phyloP scores from a whole-genome alignment of 2,113 vertebrate species.

The Solenodon paradoxus region DNA sequence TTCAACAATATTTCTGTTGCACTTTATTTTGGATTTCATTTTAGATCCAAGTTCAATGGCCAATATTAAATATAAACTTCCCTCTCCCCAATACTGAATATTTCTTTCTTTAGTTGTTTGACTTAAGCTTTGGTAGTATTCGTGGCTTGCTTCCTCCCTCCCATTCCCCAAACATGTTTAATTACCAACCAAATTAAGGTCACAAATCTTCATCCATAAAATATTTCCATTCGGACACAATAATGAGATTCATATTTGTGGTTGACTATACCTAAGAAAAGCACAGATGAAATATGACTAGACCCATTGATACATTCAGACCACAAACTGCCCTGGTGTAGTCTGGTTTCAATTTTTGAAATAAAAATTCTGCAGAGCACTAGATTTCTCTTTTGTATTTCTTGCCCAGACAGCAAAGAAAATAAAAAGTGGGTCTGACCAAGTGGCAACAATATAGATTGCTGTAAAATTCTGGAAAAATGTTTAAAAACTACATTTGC shows the following conservation, averaged over 20 bases:
- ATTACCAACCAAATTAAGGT: conserved; percentile 63
- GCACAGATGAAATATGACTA: conserved; percentile 70
- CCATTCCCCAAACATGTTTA: conserved; percentile 36
- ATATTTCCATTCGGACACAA: conserved; percentile 63
- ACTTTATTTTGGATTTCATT: conserved; percentile 21
- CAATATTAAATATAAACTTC: neutral
- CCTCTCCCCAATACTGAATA: neutral
- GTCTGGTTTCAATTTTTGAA: conserved; percentile 76
- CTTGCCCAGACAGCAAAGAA: conserved; percentile 62
- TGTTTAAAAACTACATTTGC: conserved; percentile 57
- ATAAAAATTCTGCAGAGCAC: conserved; percentile 57
- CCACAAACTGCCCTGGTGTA: conserved; percentile 51
- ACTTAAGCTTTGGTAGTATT: neutral
- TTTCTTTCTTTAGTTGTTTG: conserved; percentile 10
- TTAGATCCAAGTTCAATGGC: neutral
- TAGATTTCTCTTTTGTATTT: conserved; percentile 50
- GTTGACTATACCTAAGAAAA: conserved; percentile 68
- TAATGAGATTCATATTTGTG: conserved; percentile 72
- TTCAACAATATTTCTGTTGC: conserved; percentile 18
- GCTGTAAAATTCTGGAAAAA: conserved; percentile 59
- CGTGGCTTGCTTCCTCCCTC: neutral
- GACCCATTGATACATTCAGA: conserved; percentile 71
- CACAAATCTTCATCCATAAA: conserved; percentile 66
- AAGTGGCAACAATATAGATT: conserved; percentile 54
- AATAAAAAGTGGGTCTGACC: conserved; percentile 33